These are phyloP conservation scores for Buphagus erythrorhynchus DNA, from an alignment of 2,797 vertebrate species.

Conservation along the genomic window DNA sequence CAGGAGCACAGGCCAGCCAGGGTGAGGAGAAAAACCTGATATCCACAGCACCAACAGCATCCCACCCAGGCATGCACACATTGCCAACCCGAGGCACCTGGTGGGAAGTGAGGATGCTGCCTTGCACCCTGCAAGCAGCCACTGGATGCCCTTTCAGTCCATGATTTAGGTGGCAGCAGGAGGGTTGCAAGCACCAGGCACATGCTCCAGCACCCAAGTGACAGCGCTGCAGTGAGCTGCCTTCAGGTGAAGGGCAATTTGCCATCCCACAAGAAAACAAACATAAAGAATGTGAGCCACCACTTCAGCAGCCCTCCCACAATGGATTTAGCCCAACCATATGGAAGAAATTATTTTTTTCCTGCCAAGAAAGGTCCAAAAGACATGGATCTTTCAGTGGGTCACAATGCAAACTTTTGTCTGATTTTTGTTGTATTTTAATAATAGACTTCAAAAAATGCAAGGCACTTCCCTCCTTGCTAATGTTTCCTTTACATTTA, in stretches of 20 bases:
- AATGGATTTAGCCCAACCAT: neutral
- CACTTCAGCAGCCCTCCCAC: neutral
- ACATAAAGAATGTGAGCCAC: neutral
- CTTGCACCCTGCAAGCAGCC: neutral
- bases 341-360: slow-evolving; percentile 1
- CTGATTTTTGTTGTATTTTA: slow-evolving; percentile 28
- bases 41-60: neutral
- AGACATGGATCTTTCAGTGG: neutral
- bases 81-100: neutral
- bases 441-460: slow-evolving; percentile 14
- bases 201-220: fast-evolving
- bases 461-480: slow-evolving; percentile 24
- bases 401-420: neutral
- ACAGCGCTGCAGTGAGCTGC: fast-evolving
- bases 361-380: neutral
- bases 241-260: neutral
- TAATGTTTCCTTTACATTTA: slow-evolving; percentile 7
- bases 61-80: neutral
- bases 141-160: neutral
- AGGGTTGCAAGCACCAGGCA: neutral
- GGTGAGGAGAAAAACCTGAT: neutral
- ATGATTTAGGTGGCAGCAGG: neutral
- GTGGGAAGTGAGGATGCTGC: neutral
- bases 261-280: slow-evolving; percentile 3
- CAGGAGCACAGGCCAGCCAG: fast-evolving